Conservation (phyloP, 2,113 vertebrate genomes). For the Indri indri region DNA sequence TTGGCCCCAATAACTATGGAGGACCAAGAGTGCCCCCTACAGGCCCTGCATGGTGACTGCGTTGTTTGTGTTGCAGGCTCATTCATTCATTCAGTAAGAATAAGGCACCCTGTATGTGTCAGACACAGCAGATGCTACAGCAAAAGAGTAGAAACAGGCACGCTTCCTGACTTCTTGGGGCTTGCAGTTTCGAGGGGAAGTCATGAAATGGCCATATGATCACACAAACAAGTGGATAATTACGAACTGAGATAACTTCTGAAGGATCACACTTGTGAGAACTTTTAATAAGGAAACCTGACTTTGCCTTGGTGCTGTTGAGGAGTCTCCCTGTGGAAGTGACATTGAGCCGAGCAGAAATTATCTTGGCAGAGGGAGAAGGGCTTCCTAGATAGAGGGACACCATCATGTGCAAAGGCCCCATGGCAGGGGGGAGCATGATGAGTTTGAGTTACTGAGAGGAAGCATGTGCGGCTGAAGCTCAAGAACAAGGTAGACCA, state of each 20-base stretch:
- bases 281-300: background rate
- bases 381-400: background rate
- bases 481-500: background rate
- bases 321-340: background rate
- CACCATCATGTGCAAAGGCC: background rate
- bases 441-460: background rate
- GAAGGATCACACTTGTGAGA: background rate
- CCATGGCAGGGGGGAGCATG: background rate
- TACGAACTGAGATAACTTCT: background rate
- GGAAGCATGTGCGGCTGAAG: background rate
- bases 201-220: background rate
- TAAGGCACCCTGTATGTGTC: background rate
- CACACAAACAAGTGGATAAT: background rate
- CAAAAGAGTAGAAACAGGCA: background rate
- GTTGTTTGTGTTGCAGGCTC: background rate
- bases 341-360: background rate
- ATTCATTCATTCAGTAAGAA: background rate
- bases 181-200: background rate
- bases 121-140: background rate
- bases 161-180: background rate
- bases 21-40: background rate
- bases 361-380: background rate
- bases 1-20: background rate
- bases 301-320: background rate
- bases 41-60: background rate